Conservation (phyloP, 1,140 invertebrate species). For the Grapholita molesta region DNA sequence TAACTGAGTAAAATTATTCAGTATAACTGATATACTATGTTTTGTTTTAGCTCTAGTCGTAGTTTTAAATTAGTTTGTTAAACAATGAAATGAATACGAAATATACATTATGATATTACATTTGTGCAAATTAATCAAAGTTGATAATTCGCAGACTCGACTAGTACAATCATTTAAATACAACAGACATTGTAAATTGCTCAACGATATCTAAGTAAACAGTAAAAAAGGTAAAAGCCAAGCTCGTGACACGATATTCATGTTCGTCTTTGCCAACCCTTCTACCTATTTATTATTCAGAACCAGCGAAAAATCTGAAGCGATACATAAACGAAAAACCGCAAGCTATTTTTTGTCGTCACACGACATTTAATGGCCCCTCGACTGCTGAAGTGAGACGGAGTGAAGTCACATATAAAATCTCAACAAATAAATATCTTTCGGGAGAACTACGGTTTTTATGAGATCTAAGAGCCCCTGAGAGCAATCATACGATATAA, state of each 20-base stretch:
- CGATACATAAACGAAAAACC: background rate
- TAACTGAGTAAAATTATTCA: too few relatives aligned
- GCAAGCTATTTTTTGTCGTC: background rate
- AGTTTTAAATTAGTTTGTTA: too few relatives aligned
- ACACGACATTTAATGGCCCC: background rate
- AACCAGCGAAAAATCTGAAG: background rate
- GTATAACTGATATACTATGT: too few relatives aligned
- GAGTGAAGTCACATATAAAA: conserved; percentile 2
- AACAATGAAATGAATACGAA: too few relatives aligned
- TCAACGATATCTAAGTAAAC: too few relatives aligned
- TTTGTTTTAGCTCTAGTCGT: too few relatives aligned
- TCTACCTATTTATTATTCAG: background rate
- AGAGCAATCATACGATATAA: conserved; percentile 7
- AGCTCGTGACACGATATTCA: background rate
- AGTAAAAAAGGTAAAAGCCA: too few relatives aligned
- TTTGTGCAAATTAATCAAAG: too few relatives aligned
- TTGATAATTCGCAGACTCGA: too few relatives aligned
- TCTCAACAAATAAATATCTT: conserved; percentile 4
- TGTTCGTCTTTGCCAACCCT: background rate
- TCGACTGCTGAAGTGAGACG: background rate
- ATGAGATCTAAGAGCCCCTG: background rate
- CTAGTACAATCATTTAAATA: too few relatives aligned
- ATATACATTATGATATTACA: too few relatives aligned
- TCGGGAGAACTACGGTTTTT: background rate
- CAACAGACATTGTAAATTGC: too few relatives aligned